A percentile compares a stretch with the other conserved stretches of the same genome.
phyloP scores from a whole-genome alignment of 1,140 invertebrate species.

The Sitodiplosis mosellana region DNA sequence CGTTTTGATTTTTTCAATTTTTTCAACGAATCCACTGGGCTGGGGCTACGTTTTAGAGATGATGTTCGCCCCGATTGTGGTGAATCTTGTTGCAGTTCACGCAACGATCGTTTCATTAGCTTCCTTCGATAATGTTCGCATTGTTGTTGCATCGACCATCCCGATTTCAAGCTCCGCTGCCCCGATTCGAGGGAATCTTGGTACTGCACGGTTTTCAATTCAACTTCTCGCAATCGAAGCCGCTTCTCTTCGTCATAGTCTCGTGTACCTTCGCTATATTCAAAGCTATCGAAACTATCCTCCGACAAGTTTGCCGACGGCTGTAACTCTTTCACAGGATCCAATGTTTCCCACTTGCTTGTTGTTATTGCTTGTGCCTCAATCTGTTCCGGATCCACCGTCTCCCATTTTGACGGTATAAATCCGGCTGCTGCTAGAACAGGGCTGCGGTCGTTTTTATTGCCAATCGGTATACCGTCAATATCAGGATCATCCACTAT shows the following conservation, averaged over 20 bases:
- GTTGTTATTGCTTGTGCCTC: conserved; percentile 78
- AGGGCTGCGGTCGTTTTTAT: conserved; percentile 9
- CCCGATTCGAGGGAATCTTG: conserved; percentile 90
- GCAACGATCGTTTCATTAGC: conserved; percentile 45
- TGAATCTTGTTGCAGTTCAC: not conserved
- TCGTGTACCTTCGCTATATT: conserved; percentile 14
- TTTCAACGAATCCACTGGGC: not conserved
- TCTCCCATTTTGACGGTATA: conserved; percentile 90
- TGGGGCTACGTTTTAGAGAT: not conserved
- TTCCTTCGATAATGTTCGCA: conserved; percentile 84
- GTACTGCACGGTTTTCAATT: conserved; percentile 86
- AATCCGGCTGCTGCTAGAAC: conserved; percentile 34
- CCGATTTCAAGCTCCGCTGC: conserved; percentile 50
- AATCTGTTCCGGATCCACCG: conserved; percentile 64
- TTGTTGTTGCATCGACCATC: conserved; percentile 62
- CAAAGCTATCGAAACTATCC: conserved; percentile 8
- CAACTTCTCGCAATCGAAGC: conserved; percentile 74
- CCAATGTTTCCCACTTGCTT: conserved; percentile 61
- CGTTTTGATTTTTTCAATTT: conserved; percentile 2
- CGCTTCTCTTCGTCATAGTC: conserved; percentile 55
- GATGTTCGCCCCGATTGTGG: not conserved
- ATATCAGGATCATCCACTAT: conserved; percentile 60
- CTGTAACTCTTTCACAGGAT: conserved; percentile 12
- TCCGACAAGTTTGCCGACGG: conserved; percentile 18
- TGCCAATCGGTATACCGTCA: conserved; percentile 61